Evolutionary conservation across 2,113 vertebrate species (phyloP).

Genomic region (Notothenia coriiceps): DNA sequence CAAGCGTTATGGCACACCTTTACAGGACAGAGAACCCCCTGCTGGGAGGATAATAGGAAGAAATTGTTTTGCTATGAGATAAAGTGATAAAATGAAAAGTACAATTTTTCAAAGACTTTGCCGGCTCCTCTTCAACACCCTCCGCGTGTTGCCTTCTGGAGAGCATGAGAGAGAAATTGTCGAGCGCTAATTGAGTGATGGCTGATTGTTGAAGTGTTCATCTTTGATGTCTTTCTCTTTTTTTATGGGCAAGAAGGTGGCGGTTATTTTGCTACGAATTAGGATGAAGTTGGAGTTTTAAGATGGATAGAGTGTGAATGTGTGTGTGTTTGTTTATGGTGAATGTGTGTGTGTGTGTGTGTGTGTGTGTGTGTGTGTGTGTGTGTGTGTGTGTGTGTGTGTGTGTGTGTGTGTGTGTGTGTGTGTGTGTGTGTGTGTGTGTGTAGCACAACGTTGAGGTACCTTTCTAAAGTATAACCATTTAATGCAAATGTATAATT

Average conservation of each 20-base stretch:
- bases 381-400: no score
- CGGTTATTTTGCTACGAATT: constrained; percentile 57
- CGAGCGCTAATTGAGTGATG: constrained; percentile 80
- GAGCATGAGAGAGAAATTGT: constrained; percentile 67
- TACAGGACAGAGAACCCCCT: constrained; percentile 75
- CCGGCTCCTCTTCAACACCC: constrained; percentile 59
- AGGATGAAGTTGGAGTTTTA: constrained; percentile 50
- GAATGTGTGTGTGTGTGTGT: not conserved
- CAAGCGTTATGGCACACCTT: constrained; percentile 71
- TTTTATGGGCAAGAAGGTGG: constrained; percentile 39
- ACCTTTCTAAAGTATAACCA: no score
- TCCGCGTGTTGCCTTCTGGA: constrained; percentile 52
- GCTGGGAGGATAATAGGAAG: constrained; percentile 83
- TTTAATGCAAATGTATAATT: no score
- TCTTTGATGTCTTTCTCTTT: constrained; percentile 71
- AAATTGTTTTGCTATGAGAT: constrained; percentile 83
- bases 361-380: not conserved
- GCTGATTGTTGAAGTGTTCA: constrained; percentile 78
- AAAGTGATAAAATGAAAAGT: constrained; percentile 79
- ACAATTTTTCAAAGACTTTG: constrained; percentile 79
- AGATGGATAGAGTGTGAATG: constrained; percentile 3
- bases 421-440: no score
- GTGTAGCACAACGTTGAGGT: no score
- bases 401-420: no score
- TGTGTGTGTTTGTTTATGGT: not conserved